phyloP scores from a whole-genome alignment of 2,888 invertebrate genomes.

The Cylloceria caligata region DNA sequence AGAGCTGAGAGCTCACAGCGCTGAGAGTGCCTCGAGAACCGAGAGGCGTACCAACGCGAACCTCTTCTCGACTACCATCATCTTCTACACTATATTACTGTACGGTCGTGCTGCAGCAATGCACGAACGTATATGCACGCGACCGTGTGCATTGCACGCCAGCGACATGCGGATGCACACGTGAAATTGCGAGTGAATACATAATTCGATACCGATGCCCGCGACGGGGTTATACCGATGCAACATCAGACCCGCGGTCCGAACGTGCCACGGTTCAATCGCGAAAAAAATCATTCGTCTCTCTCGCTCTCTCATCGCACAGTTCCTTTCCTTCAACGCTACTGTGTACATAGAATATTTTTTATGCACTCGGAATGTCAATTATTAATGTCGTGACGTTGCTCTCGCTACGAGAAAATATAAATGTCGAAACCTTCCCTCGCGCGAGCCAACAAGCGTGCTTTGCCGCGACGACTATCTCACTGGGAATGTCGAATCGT shows the following conservation, averaged over 20 bases:
- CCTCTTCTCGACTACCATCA: slow-evolving; percentile 40
- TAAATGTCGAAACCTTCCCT: slow-evolving; percentile 69
- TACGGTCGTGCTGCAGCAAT: slow-evolving; percentile 1
- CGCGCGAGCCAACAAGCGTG: slow-evolving; percentile 58
- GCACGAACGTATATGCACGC: slow-evolving; percentile 33
- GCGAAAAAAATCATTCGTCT: slow-evolving; percentile 55
- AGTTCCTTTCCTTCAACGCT: slow-evolving; percentile 34
- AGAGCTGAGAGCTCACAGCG: slow-evolving; percentile 39
- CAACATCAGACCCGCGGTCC: slow-evolving; percentile 58
- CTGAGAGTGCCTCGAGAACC: slow-evolving; percentile 60
- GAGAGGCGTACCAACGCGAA: slow-evolving; percentile 60
- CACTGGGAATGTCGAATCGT: slow-evolving; percentile 49
- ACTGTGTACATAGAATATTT: slow-evolving; percentile 42
- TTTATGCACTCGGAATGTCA: slow-evolving; percentile 58
- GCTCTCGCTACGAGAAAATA: slow-evolving; percentile 53
- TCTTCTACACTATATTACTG: slow-evolving; percentile 25
- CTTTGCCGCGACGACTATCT: slow-evolving; percentile 27
- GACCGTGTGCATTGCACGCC: slow-evolving; percentile 56
- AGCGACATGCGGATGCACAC: slow-evolving; percentile 66
- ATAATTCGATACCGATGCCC: slow-evolving; percentile 66
- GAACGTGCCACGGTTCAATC: slow-evolving; percentile 66
- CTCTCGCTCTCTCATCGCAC: slow-evolving; percentile 50
- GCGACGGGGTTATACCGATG: slow-evolving; percentile 58
- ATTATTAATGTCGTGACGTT: slow-evolving; percentile 67
- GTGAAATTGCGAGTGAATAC: slow-evolving; percentile 70